Percentiles rank a stretch among this genome's conserved stretches.
These are phyloP conservation scores for Drosophila affinis DNA, from an alignment of 2,888 invertebrate species.

Conservation along the genomic window DNA sequence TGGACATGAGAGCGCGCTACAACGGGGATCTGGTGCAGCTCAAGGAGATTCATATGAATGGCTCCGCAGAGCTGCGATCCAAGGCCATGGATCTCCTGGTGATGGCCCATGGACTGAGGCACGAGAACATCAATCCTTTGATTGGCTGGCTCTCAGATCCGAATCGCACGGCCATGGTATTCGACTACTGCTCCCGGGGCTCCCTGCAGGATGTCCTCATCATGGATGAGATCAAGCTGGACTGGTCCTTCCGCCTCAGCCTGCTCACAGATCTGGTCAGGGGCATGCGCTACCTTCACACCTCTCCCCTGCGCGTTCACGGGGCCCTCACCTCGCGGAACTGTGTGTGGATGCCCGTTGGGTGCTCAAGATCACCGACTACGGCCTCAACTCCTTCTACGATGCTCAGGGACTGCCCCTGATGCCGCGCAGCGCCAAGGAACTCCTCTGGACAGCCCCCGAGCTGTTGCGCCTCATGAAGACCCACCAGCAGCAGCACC, in stretches of 20 bases:
- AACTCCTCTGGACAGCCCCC: conserved; percentile 95
- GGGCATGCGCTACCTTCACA: conserved; percentile 96
- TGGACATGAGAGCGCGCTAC: conserved; percentile 91
- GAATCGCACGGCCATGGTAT: conserved; percentile 91
- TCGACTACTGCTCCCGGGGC: conserved; percentile 94
- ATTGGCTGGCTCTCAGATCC: conserved; percentile 93
- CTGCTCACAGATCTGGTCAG: conserved; percentile 95
- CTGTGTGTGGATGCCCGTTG: conserved; percentile 98
- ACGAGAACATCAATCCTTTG: conserved; percentile 95
- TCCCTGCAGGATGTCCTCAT: conserved; percentile 94
- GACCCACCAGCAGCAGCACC: conserved; percentile 83
- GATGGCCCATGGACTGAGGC: conserved; percentile 92
- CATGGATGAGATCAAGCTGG: conserved; percentile 95
- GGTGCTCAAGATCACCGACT: conserved; percentile 97
- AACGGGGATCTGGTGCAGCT: conserved; percentile 96
- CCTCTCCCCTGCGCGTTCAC: conserved; percentile 92
- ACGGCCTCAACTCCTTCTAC: conserved; percentile 91
- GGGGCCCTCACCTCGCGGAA: conserved; percentile 94
- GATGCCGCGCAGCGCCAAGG: conserved; percentile 88
- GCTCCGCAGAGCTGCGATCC: conserved; percentile 89
- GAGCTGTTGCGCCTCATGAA: conserved; percentile 89
- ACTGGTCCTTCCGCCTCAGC: conserved; percentile 97
- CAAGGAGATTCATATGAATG: conserved; percentile 88
- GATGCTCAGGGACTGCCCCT: conserved; percentile 89
- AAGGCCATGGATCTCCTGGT: conserved; percentile 92